phyloP scores from a whole-genome alignment of 2,797 vertebrate species.

The Chiroxiphia lanceolata region DNA sequence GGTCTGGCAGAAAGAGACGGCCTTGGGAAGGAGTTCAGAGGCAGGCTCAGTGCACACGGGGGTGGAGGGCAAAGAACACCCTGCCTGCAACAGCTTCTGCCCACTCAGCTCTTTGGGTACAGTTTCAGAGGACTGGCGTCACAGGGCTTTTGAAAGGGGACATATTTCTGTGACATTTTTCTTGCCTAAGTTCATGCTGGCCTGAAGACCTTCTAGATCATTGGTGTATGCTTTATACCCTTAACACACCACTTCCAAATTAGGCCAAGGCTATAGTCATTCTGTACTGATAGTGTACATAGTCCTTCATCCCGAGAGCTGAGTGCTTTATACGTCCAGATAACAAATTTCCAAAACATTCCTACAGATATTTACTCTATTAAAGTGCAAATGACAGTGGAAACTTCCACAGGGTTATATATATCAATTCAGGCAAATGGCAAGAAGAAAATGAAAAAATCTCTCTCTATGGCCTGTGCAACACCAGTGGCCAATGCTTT shows the following conservation, averaged over 20 bases:
- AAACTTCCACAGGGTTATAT: neutral
- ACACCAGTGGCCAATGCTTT: neutral
- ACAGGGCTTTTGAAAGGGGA: neutral
- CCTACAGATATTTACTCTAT: slow-evolving; percentile 11
- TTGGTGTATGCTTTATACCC: neutral
- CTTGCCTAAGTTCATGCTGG: neutral
- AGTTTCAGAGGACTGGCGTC: neutral
- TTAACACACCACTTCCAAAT: slow-evolving; percentile 24
- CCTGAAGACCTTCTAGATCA: neutral
- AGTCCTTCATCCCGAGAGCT: neutral
- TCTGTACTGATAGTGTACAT: neutral
- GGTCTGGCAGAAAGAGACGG: neutral
- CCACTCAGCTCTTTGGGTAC: neutral
- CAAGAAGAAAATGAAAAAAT: neutral
- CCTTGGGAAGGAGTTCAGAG: neutral
- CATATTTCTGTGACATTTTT: neutral
- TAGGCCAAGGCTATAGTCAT: neutral
- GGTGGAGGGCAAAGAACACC: neutral
- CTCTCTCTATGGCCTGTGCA: neutral
- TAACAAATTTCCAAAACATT: slow-evolving; percentile 51
- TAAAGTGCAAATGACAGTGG: neutral
- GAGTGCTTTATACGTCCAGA: slow-evolving; percentile 5
- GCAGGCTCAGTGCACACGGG: fast-evolving
- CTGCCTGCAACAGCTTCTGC: neutral
- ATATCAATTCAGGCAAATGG: neutral